A percentile compares a stretch with the other conserved stretches of the same genome.
Conservation (phyloP, 2,113 vertebrate species). For the Ellobius talpinus region DNA sequence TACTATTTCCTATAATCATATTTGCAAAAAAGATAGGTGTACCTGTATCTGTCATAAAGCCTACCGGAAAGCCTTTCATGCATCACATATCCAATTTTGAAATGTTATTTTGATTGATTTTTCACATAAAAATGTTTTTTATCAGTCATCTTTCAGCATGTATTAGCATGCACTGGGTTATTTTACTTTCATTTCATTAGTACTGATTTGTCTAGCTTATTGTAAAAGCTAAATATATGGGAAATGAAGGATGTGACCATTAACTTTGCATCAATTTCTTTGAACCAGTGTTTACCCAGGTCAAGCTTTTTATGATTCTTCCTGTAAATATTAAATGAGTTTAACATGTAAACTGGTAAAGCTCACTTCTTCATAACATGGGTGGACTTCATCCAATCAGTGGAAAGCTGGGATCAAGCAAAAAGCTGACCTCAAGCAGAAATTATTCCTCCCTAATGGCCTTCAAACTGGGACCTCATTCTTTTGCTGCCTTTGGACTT, state of each 20-base stretch:
- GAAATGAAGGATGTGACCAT: background rate
- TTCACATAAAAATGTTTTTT: background rate
- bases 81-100: background rate
- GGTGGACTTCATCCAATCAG: background rate
- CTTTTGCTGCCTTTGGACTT: background rate
- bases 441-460: background rate
- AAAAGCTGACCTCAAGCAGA: background rate
- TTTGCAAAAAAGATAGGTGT: background rate
- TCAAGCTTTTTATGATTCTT: background rate
- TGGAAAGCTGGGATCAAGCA: background rate
- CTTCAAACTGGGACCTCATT: background rate
- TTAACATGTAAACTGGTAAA: conserved; percentile 12
- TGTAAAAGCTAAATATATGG: background rate
- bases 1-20: background rate
- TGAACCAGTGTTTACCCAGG: background rate
- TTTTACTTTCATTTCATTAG: background rate
- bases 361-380: background rate
- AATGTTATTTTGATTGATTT: background rate
- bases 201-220: background rate
- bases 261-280: background rate
- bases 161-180: background rate
- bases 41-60: background rate
- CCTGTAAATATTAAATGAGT: background rate
- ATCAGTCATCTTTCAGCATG: background rate
- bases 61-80: background rate